phyloP scores from a whole-genome alignment of 2,888 invertebrate species.

The Malacosoma neustria region DNA sequence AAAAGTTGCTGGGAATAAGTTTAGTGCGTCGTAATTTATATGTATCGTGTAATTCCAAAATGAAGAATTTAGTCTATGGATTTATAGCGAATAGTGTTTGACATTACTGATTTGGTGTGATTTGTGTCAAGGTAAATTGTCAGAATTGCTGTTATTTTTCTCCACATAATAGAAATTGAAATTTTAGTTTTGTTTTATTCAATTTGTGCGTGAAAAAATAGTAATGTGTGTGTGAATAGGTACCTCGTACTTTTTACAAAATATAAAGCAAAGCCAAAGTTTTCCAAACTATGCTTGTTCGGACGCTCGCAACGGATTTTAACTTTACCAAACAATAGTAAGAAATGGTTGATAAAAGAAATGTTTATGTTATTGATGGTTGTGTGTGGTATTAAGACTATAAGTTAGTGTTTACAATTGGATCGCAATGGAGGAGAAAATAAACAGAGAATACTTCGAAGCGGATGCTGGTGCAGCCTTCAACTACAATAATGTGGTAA shows the following conservation, averaged over 20 bases:
- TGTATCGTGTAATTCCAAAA: too few species aligned
- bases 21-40: too few species aligned
- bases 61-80: neutral
- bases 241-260: neutral
- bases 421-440: conserved; percentile 56
- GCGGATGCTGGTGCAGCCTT: conserved; percentile 51
- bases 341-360: conserved; percentile 16
- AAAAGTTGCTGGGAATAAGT: too few species aligned
- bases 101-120: conserved; percentile 26
- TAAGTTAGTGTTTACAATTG: conserved; percentile 26
- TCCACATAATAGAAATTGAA: conserved; percentile 4
- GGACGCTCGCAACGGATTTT: conserved; percentile 48
- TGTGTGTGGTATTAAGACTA: conserved; percentile 27
- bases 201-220: neutral
- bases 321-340: conserved; percentile 15
- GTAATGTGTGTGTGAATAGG: too few species aligned
- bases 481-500: conserved; percentile 69
- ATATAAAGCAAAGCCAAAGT: neutral
- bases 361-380: conserved; percentile 18
- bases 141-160: conserved; percentile 18
- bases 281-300: conserved; percentile 38
- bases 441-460: conserved; percentile 58
- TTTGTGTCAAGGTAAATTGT: conserved; percentile 47
- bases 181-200: conserved; percentile 1
- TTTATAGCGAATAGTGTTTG: conserved; percentile 27